Percentiles rank a stretch among this genome's conserved stretches.
phyloP scores from a whole-genome alignment of 2,113 vertebrate genomes.

The Cyprinodon brontotheroides region DNA sequence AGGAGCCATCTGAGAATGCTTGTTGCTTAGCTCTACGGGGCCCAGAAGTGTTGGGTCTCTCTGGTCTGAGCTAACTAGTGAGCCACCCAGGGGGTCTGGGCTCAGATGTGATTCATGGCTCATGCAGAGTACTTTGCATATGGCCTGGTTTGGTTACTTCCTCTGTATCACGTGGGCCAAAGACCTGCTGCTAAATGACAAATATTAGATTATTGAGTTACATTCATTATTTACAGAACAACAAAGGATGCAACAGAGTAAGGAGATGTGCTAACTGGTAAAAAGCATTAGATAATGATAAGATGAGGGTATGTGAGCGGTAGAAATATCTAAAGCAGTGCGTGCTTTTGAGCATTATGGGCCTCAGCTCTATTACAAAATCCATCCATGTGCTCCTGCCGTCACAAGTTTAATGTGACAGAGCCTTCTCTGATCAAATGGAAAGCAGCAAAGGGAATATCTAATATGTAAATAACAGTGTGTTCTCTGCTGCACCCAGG shows the following conservation, averaged over 20 bases:
- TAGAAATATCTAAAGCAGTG: constrained; percentile 22
- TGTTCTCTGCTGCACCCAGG: background rate
- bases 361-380: constrained; percentile 40
- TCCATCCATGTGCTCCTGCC: constrained; percentile 40
- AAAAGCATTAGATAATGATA: constrained; percentile 50
- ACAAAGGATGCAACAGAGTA: constrained; percentile 51
- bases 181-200: constrained; percentile 46
- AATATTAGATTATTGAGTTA: background rate
- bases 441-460: constrained; percentile 59
- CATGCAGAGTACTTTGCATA: constrained; percentile 85
- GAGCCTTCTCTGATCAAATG: constrained; percentile 54
- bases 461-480: constrained; percentile 47
- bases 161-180: constrained; percentile 53
- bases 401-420: constrained; percentile 43
- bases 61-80: constrained; percentile 30
- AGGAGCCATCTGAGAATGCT: constrained; percentile 52
- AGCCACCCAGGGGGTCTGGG: constrained; percentile 31
- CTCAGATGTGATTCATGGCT: constrained; percentile 87
- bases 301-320: constrained; percentile 27
- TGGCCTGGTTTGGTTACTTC: constrained; percentile 77
- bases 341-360: constrained; percentile 34
- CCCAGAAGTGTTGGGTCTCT: constrained; percentile 22
- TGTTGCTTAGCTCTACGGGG: constrained; percentile 11
- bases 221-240: constrained; percentile 62
- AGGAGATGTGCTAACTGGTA: constrained; percentile 27